These are phyloP conservation scores for Anguilla japonica DNA, from an alignment of 2,113 vertebrate species.

Conservation along the genomic window DNA sequence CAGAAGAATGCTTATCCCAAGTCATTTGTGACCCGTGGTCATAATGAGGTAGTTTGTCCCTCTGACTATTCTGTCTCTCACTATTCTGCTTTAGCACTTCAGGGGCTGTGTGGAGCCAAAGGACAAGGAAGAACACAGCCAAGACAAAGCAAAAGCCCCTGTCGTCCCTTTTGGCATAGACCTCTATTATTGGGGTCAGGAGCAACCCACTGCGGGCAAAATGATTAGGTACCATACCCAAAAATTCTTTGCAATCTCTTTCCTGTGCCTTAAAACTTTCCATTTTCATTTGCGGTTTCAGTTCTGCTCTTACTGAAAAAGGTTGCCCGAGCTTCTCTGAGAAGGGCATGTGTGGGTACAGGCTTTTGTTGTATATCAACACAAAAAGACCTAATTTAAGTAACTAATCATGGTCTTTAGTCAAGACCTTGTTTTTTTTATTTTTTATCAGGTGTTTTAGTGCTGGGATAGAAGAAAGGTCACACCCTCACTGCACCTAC, in stretches of 20 bases:
- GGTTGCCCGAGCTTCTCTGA: background rate
- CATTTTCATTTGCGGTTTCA: background rate
- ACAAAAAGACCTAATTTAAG: no score
- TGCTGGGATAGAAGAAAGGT: no score
- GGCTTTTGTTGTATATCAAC: no score
- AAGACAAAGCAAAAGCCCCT: constrained; percentile 69
- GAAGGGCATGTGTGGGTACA: no score
- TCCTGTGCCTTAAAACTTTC: background rate
- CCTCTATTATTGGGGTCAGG: constrained; percentile 88
- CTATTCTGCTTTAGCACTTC: constrained; percentile 34
- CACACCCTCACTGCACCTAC: no score
- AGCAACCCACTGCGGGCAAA: constrained; percentile 77
- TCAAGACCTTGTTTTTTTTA: no score
- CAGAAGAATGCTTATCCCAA: background rate
- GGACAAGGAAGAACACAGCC: constrained; percentile 48
- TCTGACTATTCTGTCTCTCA: constrained; percentile 28
- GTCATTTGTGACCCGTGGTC: background rate
- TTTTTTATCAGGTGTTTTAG: no score
- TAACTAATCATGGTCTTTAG: no score
- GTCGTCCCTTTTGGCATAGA: constrained; percentile 87
- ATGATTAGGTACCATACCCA: constrained; percentile 77
- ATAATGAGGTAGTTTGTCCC: background rate
- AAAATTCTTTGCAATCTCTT: background rate
- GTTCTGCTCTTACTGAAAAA: background rate
- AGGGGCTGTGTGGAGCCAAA: constrained; percentile 25